These are phyloP conservation scores for Rhyacophila brunnea DNA, from an alignment of 1,140 invertebrate species.

Conservation along the genomic window DNA sequence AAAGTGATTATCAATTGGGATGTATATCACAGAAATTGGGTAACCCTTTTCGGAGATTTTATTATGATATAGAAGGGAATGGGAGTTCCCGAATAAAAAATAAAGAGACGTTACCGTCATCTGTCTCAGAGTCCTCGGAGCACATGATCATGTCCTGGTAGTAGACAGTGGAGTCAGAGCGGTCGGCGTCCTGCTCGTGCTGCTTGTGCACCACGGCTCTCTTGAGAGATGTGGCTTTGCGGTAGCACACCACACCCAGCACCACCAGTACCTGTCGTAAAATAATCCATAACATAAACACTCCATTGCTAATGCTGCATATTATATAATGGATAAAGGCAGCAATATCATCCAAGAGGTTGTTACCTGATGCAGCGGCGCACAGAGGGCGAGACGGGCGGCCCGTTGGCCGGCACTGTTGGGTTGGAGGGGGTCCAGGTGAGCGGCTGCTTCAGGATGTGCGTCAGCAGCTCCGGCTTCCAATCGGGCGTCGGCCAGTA, in stretches of 20 bases:
- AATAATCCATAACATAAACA: no score
- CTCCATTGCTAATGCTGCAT: no score
- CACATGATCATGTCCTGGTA: slow-evolving; percentile 90
- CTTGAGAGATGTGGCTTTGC: slow-evolving; percentile 84
- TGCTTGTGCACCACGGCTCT: slow-evolving; percentile 73
- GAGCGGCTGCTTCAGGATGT: slow-evolving; percentile 49
- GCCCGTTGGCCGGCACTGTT: slow-evolving; percentile 68
- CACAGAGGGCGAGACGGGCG: slow-evolving; percentile 58
- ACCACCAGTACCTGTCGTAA: slow-evolving; percentile 79
- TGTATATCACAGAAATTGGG: no score
- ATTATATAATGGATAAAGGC: no score
- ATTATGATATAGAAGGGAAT: no score
- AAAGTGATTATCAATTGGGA: no score
- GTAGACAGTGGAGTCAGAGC: slow-evolving; percentile 89
- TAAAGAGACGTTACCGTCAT: slow-evolving; percentile 83
- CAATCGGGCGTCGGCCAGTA: slow-evolving; percentile 59
- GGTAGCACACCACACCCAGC: slow-evolving; percentile 82
- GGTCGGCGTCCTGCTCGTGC: slow-evolving; percentile 75
- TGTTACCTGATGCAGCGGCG: slow-evolving; percentile 59
- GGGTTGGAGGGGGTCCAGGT: slow-evolving; percentile 59
- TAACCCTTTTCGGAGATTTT: no score
- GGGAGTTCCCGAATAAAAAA: no score
- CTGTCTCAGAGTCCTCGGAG: slow-evolving; percentile 83
- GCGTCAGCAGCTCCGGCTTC: slow-evolving; percentile 44
- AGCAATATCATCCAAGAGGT: no score